Conservation (phyloP, 1,140 invertebrate genomes). For the Drosophila ironensis region DNA sequence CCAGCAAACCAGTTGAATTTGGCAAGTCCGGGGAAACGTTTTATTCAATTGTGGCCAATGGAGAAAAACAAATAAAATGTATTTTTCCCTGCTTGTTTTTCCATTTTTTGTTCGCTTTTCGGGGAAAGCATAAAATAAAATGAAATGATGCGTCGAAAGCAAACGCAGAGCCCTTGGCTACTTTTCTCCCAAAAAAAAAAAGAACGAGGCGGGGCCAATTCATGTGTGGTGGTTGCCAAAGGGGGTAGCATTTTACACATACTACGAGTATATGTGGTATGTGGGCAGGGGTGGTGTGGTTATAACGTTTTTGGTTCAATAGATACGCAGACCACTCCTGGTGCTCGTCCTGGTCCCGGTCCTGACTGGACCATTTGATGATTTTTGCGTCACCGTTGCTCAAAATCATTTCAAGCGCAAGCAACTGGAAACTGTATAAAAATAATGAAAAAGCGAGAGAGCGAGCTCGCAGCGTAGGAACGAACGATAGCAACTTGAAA, state of each 20-base stretch:
- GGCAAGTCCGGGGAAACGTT: slow-evolving; percentile 36
- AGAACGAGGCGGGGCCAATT: slow-evolving; percentile 13
- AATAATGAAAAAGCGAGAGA: slow-evolving; percentile 64
- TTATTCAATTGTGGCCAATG: slow-evolving; percentile 74
- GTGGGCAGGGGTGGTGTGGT: slow-evolving; percentile 3
- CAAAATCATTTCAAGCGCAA: slow-evolving; percentile 78
- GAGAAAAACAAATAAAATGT: slow-evolving; percentile 77
- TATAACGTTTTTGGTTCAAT: slow-evolving; percentile 70
- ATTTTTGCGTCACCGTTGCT: slow-evolving; percentile 79
- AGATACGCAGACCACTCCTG: slow-evolving; percentile 37
- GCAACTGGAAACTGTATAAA: slow-evolving; percentile 81
- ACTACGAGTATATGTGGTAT: neutral
- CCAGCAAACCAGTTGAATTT: slow-evolving; percentile 9
- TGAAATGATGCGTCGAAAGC: slow-evolving; percentile 75
- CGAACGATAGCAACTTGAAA: slow-evolving; percentile 73
- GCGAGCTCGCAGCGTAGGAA: slow-evolving; percentile 13
- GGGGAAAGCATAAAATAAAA: slow-evolving; percentile 74
- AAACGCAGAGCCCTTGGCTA: slow-evolving; percentile 53
- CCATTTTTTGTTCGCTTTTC: slow-evolving; percentile 53
- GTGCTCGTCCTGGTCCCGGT: slow-evolving; percentile 21
- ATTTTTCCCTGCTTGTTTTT: slow-evolving; percentile 58
- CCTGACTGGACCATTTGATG: slow-evolving; percentile 56
- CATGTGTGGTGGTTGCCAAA: slow-evolving; percentile 58
- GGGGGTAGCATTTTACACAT: neutral
- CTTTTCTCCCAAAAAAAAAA: slow-evolving; percentile 28